Evolutionary conservation across 2,888 invertebrate species (phyloP).

Genomic region (Hoplodrina ambigua): DNA sequence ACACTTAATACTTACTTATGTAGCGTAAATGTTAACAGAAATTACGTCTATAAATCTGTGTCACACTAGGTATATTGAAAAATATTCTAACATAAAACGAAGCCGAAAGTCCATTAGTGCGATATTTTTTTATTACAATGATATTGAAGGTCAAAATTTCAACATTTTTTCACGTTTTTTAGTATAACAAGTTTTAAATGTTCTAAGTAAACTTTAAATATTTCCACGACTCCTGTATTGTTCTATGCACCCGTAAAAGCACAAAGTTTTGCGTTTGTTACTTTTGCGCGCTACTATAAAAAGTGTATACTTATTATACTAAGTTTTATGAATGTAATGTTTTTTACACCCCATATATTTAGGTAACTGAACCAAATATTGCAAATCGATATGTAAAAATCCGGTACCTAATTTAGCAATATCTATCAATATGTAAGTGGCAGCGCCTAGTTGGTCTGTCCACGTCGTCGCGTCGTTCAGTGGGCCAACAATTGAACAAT

Average conservation of each 20-base stretch:
- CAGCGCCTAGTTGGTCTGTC: slow-evolving; percentile 28
- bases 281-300: too few species aligned
- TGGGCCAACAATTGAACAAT: slow-evolving; percentile 73
- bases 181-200: too few species aligned
- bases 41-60: neutral
- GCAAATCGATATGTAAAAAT: slow-evolving; percentile 31
- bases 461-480: slow-evolving; percentile 41
- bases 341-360: neutral
- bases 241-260: too few species aligned
- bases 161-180: too few species aligned
- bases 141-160: too few species aligned
- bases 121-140: too few species aligned
- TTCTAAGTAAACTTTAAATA: too few species aligned
- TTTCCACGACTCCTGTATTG: too few species aligned
- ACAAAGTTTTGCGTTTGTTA: too few species aligned
- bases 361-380: slow-evolving; percentile 9
- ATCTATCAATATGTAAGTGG: slow-evolving; percentile 60
- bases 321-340: neutral
- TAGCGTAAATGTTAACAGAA: neutral
- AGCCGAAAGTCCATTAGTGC: too few species aligned
- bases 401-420: slow-evolving; percentile 60
- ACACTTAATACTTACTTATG: neutral
- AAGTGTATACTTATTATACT: neutral
- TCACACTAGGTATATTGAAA: too few species aligned
- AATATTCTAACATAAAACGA: too few species aligned